Evolutionary conservation across 2,888 invertebrate genomes (phyloP).

Genomic region (Brassicogethes aeneus): DNA sequence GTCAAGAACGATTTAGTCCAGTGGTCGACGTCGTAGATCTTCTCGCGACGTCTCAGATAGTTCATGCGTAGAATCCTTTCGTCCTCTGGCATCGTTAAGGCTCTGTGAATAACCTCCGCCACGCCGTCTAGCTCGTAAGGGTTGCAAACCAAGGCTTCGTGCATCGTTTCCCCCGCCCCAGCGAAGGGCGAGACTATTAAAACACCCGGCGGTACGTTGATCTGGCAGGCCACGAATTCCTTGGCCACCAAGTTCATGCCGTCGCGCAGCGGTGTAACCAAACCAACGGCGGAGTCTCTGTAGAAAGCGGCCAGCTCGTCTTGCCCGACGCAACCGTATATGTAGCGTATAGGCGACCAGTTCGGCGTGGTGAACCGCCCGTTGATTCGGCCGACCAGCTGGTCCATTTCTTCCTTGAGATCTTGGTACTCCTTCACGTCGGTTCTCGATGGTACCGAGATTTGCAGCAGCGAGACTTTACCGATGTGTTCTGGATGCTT

Average conservation of each 20-base stretch:
- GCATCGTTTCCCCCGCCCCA: slow-evolving; percentile 90
- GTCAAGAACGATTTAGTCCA: slow-evolving; percentile 86
- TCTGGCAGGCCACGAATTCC: slow-evolving; percentile 88
- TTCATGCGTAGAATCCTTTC: slow-evolving; percentile 81
- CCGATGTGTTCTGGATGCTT: slow-evolving; percentile 81
- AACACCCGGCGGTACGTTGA: slow-evolving; percentile 74
- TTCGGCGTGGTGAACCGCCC: slow-evolving; percentile 84
- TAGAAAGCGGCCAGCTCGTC: slow-evolving; percentile 81
- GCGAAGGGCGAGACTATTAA: slow-evolving; percentile 85
- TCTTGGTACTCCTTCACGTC: slow-evolving; percentile 88
- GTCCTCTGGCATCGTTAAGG: slow-evolving; percentile 84
- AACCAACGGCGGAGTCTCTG: slow-evolving; percentile 75
- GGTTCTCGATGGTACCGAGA: slow-evolving; percentile 80
- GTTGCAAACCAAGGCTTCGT: slow-evolving; percentile 82
- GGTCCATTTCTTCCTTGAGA: slow-evolving; percentile 84
- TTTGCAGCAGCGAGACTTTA: slow-evolving; percentile 75
- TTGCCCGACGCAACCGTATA: slow-evolving; percentile 81
- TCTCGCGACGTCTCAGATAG: slow-evolving; percentile 69
- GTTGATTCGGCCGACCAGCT: slow-evolving; percentile 79
- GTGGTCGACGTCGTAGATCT: slow-evolving; percentile 74
- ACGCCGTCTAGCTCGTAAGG: slow-evolving; percentile 84
- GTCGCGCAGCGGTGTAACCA: slow-evolving; percentile 80
- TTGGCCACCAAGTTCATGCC: slow-evolving; percentile 91
- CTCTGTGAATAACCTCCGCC: slow-evolving; percentile 79
- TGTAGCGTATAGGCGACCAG: slow-evolving; percentile 83